phyloP scores from a whole-genome alignment of 2,113 vertebrate genomes.

The Gobius niger region DNA sequence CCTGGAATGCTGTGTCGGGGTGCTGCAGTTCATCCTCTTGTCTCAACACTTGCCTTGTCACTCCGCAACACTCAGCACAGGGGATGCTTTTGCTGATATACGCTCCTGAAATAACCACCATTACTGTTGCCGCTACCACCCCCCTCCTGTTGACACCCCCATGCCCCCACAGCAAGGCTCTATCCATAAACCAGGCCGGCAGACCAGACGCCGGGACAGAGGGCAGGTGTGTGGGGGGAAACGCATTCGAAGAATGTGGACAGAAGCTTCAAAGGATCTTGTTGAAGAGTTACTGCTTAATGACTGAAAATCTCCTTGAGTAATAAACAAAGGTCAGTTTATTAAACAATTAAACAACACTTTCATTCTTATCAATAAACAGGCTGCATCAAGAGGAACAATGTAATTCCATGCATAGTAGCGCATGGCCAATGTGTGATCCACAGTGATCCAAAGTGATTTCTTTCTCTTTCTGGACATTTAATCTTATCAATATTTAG shows the following conservation, averaged over 20 bases:
- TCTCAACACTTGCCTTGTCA: conserved; percentile 80
- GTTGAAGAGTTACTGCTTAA: neutral
- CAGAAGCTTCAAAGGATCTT: neutral
- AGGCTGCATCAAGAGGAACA: too few relatives aligned
- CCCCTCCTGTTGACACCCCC: conserved; percentile 3
- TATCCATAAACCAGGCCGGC: neutral
- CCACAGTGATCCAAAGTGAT: too few relatives aligned
- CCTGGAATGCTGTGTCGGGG: conserved; percentile 60
- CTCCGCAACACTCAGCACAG: conserved; percentile 57
- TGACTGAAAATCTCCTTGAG: too few relatives aligned
- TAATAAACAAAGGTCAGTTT: too few relatives aligned
- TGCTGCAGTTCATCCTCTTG: conserved; percentile 39
- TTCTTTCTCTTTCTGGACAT: too few relatives aligned
- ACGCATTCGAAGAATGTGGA: neutral
- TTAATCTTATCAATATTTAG: too few relatives aligned
- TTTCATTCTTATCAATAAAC: too few relatives aligned
- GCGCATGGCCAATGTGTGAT: too few relatives aligned
- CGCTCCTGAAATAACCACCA: conserved; percentile 69
- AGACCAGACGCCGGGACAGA: neutral
- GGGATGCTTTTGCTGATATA: conserved; percentile 72
- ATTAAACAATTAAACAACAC: too few relatives aligned
- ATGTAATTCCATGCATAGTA: too few relatives aligned
- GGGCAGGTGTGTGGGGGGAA: neutral
- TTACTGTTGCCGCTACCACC: conserved; percentile 11
- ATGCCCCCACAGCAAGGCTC: conserved; percentile 13